These are phyloP conservation scores for Knipowitschia caucasica DNA, from an alignment of 2,797 vertebrate genomes.

Conservation along the genomic window DNA sequence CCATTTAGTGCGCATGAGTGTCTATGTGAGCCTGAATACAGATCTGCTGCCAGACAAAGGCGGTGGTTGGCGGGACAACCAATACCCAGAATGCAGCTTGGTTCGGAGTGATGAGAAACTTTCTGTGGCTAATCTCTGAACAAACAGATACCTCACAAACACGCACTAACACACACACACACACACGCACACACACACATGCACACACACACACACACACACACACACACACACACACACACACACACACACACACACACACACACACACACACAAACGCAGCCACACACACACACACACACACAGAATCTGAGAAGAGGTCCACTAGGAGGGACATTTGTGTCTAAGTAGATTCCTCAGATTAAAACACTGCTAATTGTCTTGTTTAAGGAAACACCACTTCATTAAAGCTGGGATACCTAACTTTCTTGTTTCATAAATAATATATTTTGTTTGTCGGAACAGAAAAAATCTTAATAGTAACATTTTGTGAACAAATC, in stretches of 20 bases:
- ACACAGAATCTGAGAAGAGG: constrained; percentile 46
- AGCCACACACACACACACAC: constrained; percentile 57
- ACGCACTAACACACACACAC: constrained; percentile 56
- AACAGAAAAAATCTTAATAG: too few species aligned
- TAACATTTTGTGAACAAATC: too few species aligned
- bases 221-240: constrained; percentile 71
- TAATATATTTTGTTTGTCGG: too few species aligned
- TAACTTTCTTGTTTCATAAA: too few species aligned
- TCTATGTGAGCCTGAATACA: constrained; percentile 66
- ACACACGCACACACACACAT: constrained; percentile 71
- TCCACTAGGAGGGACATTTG: constrained; percentile 56
- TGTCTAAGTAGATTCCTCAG: constrained; percentile 71
- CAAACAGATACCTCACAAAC: constrained; percentile 71
- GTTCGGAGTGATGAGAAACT: constrained; percentile 72
- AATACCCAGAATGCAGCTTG: constrained; percentile 72
- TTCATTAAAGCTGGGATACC: too few species aligned
- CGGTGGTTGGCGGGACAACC: constrained; percentile 74
- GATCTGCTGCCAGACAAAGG: constrained; percentile 76
- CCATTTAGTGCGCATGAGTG: constrained; percentile 33
- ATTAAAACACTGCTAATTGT: constrained; percentile 61
- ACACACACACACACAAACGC: constrained; percentile 59
- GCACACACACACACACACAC: constrained; percentile 59
- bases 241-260: constrained; percentile 59
- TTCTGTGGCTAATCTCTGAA: constrained; percentile 77
- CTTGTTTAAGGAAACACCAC: constrained; percentile 43